Percentiles rank a stretch among this genome's conserved stretches.
Conservation (phyloP, 2,113 vertebrate species). For the Dascyllus trimaculatus region DNA sequence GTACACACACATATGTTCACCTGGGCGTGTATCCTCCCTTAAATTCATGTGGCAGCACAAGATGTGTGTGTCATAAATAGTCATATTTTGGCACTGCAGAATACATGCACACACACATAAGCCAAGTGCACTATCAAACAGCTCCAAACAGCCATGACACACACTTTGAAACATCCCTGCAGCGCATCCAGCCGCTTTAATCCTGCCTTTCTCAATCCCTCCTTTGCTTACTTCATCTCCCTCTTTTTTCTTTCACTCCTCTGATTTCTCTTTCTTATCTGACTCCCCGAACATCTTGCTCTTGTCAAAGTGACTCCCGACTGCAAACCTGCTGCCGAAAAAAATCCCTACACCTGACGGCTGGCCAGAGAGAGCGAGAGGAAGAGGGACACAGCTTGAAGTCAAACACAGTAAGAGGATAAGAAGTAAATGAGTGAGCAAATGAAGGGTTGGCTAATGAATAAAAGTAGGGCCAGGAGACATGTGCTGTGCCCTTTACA, state of each 20-base stretch:
- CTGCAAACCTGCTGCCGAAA: conserved; percentile 48
- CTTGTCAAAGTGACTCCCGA: conserved; percentile 26
- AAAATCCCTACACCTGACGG: conserved; percentile 39
- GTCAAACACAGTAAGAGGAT: conserved; percentile 49
- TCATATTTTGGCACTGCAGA: conserved; percentile 10
- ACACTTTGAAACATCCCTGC: conserved; percentile 60
- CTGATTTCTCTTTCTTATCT: conserved; percentile 26
- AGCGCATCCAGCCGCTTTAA: conserved; percentile 64
- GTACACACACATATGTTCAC: background rate
- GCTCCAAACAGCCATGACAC: conserved; percentile 52
- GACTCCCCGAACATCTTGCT: conserved; percentile 36
- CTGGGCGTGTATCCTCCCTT: background rate
- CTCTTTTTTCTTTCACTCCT: conserved; percentile 17
- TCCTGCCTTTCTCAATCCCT: conserved; percentile 64
- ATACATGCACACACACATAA: conserved; percentile 8
- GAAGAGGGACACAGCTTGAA: conserved; percentile 49
- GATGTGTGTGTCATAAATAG: conserved; percentile 43
- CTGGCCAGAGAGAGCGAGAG: conserved; percentile 15
- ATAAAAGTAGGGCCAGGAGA: conserved; percentile 28
- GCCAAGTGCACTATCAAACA: conserved; percentile 50
- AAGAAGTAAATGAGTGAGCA: conserved; percentile 41
- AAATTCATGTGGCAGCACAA: conserved; percentile 2
- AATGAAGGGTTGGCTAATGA: conserved; percentile 17
- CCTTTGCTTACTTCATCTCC: conserved; percentile 59
- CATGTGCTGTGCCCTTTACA: conserved; percentile 4